Evolutionary conservation across 2,888 invertebrate species (phyloP).

Genomic region (Drosophila buzzatii): DNA sequence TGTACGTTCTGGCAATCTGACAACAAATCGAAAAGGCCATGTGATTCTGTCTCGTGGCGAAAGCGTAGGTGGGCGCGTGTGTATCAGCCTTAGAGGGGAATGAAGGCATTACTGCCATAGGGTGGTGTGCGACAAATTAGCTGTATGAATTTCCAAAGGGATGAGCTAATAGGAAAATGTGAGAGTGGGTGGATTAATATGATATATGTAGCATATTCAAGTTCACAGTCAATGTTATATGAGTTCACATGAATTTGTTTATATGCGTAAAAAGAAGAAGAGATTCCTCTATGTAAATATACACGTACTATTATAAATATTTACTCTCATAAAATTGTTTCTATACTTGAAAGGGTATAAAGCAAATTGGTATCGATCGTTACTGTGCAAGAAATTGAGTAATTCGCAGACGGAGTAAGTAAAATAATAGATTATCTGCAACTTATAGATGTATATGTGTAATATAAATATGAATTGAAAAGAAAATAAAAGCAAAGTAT

Average conservation of each 20-base stretch:
- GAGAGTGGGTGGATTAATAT: not conserved
- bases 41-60: slow-evolving; percentile 41
- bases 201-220: not conserved
- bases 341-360: not conserved
- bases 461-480: too few species aligned
- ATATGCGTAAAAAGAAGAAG: not conserved
- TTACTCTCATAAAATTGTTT: not conserved
- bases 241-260: not conserved
- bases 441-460: too few species aligned
- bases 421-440: too few species aligned
- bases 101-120: not conserved
- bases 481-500: too few species aligned
- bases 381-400: not conserved
- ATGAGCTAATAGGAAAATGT: not conserved
- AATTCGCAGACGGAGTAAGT: too few species aligned
- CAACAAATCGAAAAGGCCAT: slow-evolving; percentile 45
- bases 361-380: not conserved
- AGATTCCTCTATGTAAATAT: not conserved
- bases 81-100: not conserved
- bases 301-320: not conserved
- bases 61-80: slow-evolving; percentile 69
- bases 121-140: not conserved
- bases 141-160: not conserved
- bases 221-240: too few species aligned
- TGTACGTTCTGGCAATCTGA: slow-evolving; percentile 47